These are phyloP conservation scores for Hipparchia sbordonii DNA, from an alignment of 2,888 invertebrate species.

Conservation along the genomic window DNA sequence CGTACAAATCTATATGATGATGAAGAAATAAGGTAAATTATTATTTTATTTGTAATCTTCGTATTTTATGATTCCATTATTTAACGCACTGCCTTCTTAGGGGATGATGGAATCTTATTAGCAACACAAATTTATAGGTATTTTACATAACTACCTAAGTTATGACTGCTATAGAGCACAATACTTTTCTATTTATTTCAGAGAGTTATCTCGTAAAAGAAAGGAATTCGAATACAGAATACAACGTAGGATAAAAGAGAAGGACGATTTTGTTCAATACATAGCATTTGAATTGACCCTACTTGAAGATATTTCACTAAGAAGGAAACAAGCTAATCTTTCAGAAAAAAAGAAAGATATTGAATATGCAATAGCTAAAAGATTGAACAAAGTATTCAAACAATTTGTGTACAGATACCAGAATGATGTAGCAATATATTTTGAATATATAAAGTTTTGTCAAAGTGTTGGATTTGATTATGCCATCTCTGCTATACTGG, in stretches of 20 bases:
- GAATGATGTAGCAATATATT: slow-evolving; percentile 88
- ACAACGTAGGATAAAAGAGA: slow-evolving; percentile 85
- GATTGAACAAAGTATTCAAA: slow-evolving; percentile 89
- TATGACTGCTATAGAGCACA: not conserved
- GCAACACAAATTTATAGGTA: too few relatives aligned
- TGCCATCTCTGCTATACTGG: slow-evolving; percentile 82
- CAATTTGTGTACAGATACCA: slow-evolving; percentile 87
- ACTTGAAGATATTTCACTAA: slow-evolving; percentile 84
- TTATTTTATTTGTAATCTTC: not conserved
- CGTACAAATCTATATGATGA: slow-evolving; percentile 86
- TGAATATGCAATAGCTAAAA: slow-evolving; percentile 86
- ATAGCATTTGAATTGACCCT: slow-evolving; percentile 88
- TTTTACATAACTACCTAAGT: not conserved
- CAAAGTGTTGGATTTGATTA: slow-evolving; percentile 83
- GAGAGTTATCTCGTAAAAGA: slow-evolving; percentile 86
- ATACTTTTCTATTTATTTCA: slow-evolving; percentile 48
- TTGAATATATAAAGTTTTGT: slow-evolving; percentile 91
- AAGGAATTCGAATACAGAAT: slow-evolving; percentile 89
- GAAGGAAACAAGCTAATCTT: slow-evolving; percentile 83
- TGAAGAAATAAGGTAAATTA: slow-evolving; percentile 86
- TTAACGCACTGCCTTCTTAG: not conserved
- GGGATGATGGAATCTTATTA: too few relatives aligned
- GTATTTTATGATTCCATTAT: not conserved
- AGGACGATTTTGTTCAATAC: slow-evolving; percentile 87
- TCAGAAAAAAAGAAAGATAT: slow-evolving; percentile 85